Conservation (phyloP, 2,888 invertebrate species). For the Sipunculus nudus region DNA sequence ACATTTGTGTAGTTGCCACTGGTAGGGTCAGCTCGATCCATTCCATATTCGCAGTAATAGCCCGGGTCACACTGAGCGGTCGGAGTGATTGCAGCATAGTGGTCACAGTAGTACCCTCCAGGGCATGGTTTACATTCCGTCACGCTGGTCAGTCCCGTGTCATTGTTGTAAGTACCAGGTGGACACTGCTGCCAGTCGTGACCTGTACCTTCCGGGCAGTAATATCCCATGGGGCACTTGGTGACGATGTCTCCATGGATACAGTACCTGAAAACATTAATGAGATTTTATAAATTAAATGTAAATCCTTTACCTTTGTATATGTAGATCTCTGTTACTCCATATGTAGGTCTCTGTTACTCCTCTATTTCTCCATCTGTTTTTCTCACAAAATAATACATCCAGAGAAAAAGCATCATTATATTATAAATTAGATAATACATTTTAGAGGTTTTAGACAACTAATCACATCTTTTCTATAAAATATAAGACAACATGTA, state of each 20-base stretch:
- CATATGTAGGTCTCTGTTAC: too few relatives aligned
- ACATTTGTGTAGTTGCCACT: constrained; percentile 34
- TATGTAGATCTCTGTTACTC: too few relatives aligned
- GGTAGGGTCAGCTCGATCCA: constrained; percentile 52
- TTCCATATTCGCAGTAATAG: constrained; percentile 60
- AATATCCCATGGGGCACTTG: constrained; percentile 57
- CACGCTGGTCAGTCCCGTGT: constrained; percentile 49
- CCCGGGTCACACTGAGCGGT: constrained; percentile 54
- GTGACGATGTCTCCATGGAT: constrained; percentile 47
- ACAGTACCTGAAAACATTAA: constrained; percentile 53
- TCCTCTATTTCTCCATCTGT: too few relatives aligned
- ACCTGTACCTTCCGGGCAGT: constrained; percentile 58
- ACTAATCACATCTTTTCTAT: too few relatives aligned
- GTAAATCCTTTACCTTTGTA: too few relatives aligned
- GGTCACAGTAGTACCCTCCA: constrained; percentile 59
- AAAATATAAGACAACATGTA: too few relatives aligned
- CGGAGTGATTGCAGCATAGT: constrained; percentile 37
- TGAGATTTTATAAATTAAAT: too few relatives aligned
- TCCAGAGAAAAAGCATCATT: too few relatives aligned
- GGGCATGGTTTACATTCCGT: constrained; percentile 55
- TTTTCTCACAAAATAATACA: too few relatives aligned
- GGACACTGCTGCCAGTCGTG: constrained; percentile 57
- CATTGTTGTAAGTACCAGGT: constrained; percentile 59
- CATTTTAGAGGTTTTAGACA: too few relatives aligned
- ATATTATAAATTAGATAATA: too few relatives aligned